Evolutionary conservation across 1,140 invertebrate genomes (phyloP).

Genomic region (Calephelis virginiensis): DNA sequence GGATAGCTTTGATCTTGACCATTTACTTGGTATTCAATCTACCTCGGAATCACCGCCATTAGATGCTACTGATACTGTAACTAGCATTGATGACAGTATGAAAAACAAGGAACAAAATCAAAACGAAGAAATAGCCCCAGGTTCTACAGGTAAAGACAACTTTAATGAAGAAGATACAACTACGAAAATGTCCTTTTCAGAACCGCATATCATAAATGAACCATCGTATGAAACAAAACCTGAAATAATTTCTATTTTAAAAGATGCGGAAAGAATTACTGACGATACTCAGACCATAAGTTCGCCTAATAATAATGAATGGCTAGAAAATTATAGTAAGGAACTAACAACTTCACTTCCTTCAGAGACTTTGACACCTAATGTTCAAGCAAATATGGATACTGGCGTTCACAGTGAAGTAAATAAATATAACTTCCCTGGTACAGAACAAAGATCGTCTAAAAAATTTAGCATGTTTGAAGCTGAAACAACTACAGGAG

Average conservation of each 20-base stretch:
- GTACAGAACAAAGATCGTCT: conserved; percentile 48
- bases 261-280: conserved; percentile 31
- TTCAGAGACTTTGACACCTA: background rate
- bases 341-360: conserved; percentile 19
- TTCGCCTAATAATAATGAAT: conserved; percentile 41
- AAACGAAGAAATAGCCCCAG: conserved; percentile 21
- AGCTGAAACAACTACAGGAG: conserved; percentile 37
- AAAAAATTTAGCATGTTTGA: conserved; percentile 42
- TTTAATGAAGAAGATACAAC: conserved; percentile 30
- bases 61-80: background rate
- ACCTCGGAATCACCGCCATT: background rate
- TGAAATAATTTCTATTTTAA: conserved; percentile 49
- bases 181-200: conserved; percentile 41
- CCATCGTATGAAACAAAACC: conserved; percentile 49
- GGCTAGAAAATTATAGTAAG: conserved; percentile 44
- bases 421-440: conserved; percentile 32
- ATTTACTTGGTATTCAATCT: background rate
- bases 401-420: conserved; percentile 19
- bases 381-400: conserved; percentile 21
- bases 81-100: no score
- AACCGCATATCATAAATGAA: conserved; percentile 46
- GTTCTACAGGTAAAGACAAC: conserved; percentile 12
- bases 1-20: conserved; percentile 18
- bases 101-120: conserved; percentile 7
- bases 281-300: conserved; percentile 24